Percentiles rank a stretch among this genome's conserved stretches.
These are phyloP conservation scores for Manacus vitellinus DNA, from an alignment of 2,113 vertebrate genomes.

Conservation along the genomic window DNA sequence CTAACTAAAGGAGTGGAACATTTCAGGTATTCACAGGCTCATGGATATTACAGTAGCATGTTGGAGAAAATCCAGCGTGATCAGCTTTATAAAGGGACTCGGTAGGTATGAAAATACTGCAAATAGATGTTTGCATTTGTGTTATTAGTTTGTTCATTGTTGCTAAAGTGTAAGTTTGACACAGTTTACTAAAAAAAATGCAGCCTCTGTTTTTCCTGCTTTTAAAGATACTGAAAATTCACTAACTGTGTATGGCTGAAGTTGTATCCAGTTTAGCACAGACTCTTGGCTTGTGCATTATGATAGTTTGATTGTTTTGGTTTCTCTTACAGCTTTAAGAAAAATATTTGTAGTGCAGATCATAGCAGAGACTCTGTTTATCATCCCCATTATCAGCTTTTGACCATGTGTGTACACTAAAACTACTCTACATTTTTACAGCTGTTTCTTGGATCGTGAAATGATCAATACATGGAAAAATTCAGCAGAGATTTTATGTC, in stretches of 20 bases:
- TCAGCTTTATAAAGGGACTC: constrained; percentile 93
- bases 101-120: constrained; percentile 82
- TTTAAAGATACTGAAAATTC: background rate
- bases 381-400: background rate
- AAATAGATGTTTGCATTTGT: background rate
- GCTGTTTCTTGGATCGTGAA: background rate
- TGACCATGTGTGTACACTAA: background rate
- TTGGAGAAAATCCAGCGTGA: constrained; percentile 91
- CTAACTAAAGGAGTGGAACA: constrained; percentile 33
- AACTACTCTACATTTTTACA: background rate
- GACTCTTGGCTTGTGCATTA: background rate
- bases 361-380: background rate
- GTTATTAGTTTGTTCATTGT: background rate
- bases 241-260: background rate
- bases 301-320: background rate
- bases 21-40: constrained; percentile 61
- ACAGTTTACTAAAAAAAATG: background rate
- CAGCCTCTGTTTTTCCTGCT: background rate
- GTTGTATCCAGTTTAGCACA: background rate
- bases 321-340: background rate
- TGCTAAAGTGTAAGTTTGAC: background rate
- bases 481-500: background rate
- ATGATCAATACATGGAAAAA: background rate
- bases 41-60: constrained; percentile 91
- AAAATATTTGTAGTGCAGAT: background rate